phyloP scores from a whole-genome alignment of 2,797 vertebrate genomes.

The Poeciliopsis paucimaculata region DNA sequence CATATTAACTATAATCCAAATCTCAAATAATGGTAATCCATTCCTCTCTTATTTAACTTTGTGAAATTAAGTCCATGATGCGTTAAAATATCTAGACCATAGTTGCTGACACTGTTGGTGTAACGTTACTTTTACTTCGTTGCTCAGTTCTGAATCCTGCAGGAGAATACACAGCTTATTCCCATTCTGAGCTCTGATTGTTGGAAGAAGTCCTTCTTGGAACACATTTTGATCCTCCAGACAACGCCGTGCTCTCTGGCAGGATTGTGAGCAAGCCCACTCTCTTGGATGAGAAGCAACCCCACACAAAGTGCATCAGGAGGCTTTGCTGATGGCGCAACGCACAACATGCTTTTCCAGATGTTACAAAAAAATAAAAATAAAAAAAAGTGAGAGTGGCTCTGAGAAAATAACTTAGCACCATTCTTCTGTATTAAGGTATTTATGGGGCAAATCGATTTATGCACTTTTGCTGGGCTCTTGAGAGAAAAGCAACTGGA shows the following conservation, averaged over 20 bases:
- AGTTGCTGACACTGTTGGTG: neutral
- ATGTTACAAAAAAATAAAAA: neutral
- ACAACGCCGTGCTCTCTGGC: neutral
- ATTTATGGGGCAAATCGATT: neutral
- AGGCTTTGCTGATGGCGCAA: neutral
- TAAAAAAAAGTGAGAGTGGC: neutral
- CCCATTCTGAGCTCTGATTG: neutral
- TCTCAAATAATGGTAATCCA: neutral
- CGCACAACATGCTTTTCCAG: neutral
- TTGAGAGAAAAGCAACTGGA: neutral
- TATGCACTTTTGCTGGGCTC: neutral
- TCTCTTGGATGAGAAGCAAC: slow-evolving; percentile 1
- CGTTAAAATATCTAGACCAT: neutral
- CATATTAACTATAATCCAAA: neutral
- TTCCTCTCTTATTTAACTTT: neutral
- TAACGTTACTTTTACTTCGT: neutral
- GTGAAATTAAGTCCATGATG: neutral
- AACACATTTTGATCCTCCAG: neutral
- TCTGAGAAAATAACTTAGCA: neutral
- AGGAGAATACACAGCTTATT: neutral
- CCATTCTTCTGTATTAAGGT: neutral
- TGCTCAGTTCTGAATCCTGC: neutral
- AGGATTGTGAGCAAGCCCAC: neutral
- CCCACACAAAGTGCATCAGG: neutral
- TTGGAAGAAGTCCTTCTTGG: neutral